These are phyloP conservation scores for Kryptolebias marmoratus DNA, from an alignment of 2,113 vertebrate species.

Conservation along the genomic window DNA sequence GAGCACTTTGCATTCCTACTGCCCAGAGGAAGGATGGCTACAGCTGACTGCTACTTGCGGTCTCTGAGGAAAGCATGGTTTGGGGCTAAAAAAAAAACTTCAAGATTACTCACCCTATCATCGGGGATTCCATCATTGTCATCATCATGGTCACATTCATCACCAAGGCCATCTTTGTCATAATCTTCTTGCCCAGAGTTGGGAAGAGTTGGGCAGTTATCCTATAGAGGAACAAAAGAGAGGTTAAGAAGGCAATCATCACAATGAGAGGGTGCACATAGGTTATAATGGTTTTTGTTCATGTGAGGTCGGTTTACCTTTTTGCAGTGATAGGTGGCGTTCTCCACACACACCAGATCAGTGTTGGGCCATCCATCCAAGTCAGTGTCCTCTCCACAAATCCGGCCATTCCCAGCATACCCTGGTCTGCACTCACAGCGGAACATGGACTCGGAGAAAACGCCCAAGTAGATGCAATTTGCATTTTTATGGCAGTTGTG, in stretches of 20 bases:
- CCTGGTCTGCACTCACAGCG: conserved; percentile 97
- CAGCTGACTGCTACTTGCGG: conserved; percentile 67
- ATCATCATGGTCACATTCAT: conserved; percentile 95
- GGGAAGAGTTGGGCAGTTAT: conserved; percentile 95
- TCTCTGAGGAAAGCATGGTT: conserved; percentile 43
- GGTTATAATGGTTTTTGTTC: conserved; percentile 34
- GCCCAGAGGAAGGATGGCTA: conserved; percentile 58
- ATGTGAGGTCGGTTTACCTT: conserved; percentile 83
- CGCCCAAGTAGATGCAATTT: conserved; percentile 95
- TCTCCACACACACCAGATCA: conserved; percentile 90
- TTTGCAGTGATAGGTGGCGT: conserved; percentile 98
- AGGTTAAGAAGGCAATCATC: conserved; percentile 42
- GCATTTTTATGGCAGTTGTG: conserved; percentile 96
- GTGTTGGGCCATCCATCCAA: conserved; percentile 97
- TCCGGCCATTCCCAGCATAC: conserved; percentile 94
- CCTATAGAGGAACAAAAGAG: conserved; percentile 79
- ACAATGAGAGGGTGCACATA: conserved; percentile 37
- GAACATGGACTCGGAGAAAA: conserved; percentile 95
- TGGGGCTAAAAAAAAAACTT: conserved; percentile 50
- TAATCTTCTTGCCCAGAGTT: conserved; percentile 99
- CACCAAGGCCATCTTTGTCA: conserved; percentile 95
- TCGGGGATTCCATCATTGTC: conserved; percentile 96
- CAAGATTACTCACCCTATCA: conserved; percentile 86
- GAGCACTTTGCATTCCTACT: conserved; percentile 50
- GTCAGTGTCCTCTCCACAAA: conserved; percentile 95